A percentile compares a stretch with the other conserved stretches of the same genome.
phyloP scores from a whole-genome alignment of 1,140 invertebrate species.

The Pinna nobilis region DNA sequence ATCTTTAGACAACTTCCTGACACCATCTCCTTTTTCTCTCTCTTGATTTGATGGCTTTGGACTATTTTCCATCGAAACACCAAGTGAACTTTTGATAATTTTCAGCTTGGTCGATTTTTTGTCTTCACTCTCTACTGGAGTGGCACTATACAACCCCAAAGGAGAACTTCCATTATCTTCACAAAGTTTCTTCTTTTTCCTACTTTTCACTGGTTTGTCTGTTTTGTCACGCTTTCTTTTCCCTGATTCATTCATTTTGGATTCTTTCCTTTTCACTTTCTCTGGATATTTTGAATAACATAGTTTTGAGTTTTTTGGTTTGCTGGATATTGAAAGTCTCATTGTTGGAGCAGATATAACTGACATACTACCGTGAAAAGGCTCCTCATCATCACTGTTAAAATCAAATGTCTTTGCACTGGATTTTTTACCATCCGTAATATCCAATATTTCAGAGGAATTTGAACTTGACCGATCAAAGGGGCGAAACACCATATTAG shows the following conservation, averaged over 20 bases:
- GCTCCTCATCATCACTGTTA: slow-evolving; percentile 66
- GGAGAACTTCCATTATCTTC: slow-evolving; percentile 27
- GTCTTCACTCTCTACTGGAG: slow-evolving; percentile 37
- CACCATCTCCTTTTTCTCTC: slow-evolving; percentile 28
- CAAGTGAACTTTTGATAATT: slow-evolving; percentile 14
- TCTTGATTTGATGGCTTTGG: slow-evolving; percentile 37
- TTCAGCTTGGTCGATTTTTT: slow-evolving; percentile 36
- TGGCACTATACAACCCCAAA: slow-evolving; percentile 35
- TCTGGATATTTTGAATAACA: slow-evolving; percentile 51
- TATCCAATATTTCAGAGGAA: slow-evolving; percentile 33
- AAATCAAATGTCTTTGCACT: slow-evolving; percentile 61
- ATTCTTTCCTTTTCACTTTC: slow-evolving; percentile 60
- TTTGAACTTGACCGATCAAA: slow-evolving; percentile 31
- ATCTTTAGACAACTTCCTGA: slow-evolving; percentile 42
- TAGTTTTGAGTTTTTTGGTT: slow-evolving; percentile 52
- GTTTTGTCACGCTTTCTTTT: slow-evolving; percentile 66
- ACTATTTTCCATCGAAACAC: slow-evolving; percentile 33
- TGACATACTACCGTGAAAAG: slow-evolving; percentile 45
- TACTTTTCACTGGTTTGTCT: slow-evolving; percentile 61
- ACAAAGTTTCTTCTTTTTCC: slow-evolving; percentile 59
- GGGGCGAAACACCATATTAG: slow-evolving; percentile 2
- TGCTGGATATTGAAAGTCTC: slow-evolving; percentile 60
- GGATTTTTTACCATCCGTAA: slow-evolving; percentile 42
- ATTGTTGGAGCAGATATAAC: slow-evolving; percentile 60
- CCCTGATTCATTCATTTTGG: slow-evolving; percentile 52